These are phyloP conservation scores for Cololabis saira DNA, from an alignment of 2,113 vertebrate species.

Conservation along the genomic window DNA sequence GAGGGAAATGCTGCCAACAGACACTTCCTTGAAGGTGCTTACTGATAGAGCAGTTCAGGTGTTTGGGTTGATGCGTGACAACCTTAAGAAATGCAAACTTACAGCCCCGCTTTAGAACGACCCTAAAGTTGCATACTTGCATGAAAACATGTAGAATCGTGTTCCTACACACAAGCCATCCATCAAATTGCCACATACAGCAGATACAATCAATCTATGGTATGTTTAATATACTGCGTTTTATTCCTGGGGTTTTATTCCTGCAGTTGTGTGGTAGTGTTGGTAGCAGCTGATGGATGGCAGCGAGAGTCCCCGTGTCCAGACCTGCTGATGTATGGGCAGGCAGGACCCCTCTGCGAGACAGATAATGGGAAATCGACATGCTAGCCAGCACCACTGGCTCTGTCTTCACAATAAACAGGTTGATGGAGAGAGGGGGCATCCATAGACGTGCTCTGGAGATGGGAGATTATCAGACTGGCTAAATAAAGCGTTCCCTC, in stretches of 20 bases:
- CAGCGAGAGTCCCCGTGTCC: conserved; percentile 61
- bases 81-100: not conserved
- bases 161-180: not conserved
- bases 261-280: conserved; percentile 35
- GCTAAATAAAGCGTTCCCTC: conserved; percentile 76
- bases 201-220: conserved; percentile 15
- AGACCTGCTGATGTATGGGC: conserved; percentile 81
- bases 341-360: conserved; percentile 78
- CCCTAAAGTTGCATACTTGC: conserved; percentile 8
- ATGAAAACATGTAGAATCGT: not conserved
- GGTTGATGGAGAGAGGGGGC: conserved; percentile 80
- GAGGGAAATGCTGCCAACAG: not conserved
- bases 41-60: not conserved
- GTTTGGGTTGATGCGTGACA: conserved; percentile 4
- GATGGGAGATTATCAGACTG: conserved; percentile 80
- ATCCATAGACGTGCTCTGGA: conserved; percentile 69
- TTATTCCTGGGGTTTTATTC: conserved; percentile 34
- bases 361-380: conserved; percentile 88
- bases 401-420: conserved; percentile 74
- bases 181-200: conserved; percentile 3
- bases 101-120: not conserved
- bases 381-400: conserved; percentile 78
- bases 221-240: conserved; percentile 22
- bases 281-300: conserved; percentile 65
- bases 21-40: conserved; percentile 12